These are phyloP conservation scores for Napeogenes sylphis DNA, from an alignment of 2,888 invertebrate genomes.

Conservation along the genomic window DNA sequence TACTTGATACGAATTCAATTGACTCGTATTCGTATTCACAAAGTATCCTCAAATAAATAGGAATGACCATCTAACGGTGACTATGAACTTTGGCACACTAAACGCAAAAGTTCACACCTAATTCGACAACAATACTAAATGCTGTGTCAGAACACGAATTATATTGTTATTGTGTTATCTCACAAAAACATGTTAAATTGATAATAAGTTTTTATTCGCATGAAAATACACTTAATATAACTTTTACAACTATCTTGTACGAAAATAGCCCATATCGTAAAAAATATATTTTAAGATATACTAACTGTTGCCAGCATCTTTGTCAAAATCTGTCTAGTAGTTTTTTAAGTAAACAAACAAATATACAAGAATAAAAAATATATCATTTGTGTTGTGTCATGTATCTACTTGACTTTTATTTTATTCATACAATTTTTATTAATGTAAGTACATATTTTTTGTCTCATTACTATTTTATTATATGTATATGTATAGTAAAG, in stretches of 20 bases:
- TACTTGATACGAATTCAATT: not conserved
- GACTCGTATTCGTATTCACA: not conserved
- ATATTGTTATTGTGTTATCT: slow-evolving; percentile 16
- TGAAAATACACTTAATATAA: not conserved
- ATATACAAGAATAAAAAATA: no score
- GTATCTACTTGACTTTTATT: no score
- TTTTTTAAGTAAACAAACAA: no score
- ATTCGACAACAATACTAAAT: slow-evolving; percentile 26
- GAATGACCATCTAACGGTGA: slow-evolving; percentile 59
- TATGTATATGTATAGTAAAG: no score
- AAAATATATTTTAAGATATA: no score
- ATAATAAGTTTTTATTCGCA: slow-evolving; percentile 9
- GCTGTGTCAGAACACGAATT: slow-evolving; percentile 20
- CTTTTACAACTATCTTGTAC: not conserved
- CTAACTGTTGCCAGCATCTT: no score
- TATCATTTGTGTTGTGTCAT: no score
- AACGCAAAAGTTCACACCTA: slow-evolving; percentile 41
- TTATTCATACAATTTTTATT: no score
- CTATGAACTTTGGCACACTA: slow-evolving; percentile 65
- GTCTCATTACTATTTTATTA: no score
- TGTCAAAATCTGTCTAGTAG: no score
- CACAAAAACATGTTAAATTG: slow-evolving; percentile 19
- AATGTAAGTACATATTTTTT: no score
- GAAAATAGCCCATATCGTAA: no score
- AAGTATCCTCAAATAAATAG: slow-evolving; percentile 10